phyloP scores from a whole-genome alignment of 2,113 vertebrate species.

The Ptyas mucosa region DNA sequence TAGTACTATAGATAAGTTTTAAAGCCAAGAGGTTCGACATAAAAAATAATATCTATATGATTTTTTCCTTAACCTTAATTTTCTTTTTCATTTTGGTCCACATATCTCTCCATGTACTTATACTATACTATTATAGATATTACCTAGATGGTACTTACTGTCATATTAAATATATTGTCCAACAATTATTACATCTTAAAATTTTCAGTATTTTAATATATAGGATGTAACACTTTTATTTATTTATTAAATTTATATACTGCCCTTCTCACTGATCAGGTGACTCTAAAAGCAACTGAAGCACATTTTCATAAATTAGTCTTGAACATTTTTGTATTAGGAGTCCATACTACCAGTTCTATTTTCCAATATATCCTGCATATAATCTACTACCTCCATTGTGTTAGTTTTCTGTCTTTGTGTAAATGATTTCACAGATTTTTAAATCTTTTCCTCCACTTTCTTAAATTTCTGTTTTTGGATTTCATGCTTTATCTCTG shows the following conservation, averaged over 20 bases:
- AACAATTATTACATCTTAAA: background rate
- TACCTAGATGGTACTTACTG: background rate
- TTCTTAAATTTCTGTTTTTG: background rate
- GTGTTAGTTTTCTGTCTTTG: background rate
- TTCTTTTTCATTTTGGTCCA: constrained; percentile 41
- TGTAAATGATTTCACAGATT: background rate
- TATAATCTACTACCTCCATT: background rate
- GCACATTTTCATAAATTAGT: background rate
- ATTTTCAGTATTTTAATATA: background rate
- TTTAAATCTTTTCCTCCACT: background rate
- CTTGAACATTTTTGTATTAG: background rate
- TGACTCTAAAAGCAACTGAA: background rate
- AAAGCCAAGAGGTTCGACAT: constrained; percentile 28
- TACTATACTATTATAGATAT: background rate
- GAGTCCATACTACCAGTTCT: background rate
- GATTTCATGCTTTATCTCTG: background rate
- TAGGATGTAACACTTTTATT: background rate
- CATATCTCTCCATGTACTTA: background rate
- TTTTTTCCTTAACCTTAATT: background rate
- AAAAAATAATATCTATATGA: constrained; percentile 17
- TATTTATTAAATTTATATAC: background rate
- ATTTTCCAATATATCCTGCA: background rate
- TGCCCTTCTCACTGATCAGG: background rate
- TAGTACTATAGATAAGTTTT: constrained; percentile 39
- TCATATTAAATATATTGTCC: background rate